Conservation (phyloP, 2,797 vertebrate species). For the Anabas testudineus region DNA sequence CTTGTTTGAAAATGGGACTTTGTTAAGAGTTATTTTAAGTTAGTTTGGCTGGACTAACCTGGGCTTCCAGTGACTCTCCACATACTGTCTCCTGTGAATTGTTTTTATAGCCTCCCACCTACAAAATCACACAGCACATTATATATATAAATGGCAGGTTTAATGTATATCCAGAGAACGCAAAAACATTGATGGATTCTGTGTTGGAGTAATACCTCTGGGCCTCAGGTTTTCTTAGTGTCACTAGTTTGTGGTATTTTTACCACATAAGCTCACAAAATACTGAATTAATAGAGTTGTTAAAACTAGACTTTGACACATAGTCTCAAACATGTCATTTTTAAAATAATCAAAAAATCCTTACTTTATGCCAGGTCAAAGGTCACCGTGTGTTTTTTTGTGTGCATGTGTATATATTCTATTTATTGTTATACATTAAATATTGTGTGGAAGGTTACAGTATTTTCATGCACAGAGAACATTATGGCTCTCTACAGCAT, state of each 20-base stretch:
- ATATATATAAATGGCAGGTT: not conserved
- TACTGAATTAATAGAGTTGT: not conserved
- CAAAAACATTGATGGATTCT: not conserved
- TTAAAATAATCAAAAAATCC: not conserved
- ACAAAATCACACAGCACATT: not conserved
- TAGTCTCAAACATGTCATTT: not conserved
- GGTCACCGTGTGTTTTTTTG: not conserved
- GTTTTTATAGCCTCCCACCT: not conserved
- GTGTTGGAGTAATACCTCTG: not conserved
- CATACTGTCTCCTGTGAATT: not conserved
- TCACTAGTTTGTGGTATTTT: not conserved
- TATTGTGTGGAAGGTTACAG: not conserved
- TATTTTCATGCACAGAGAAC: conserved; percentile 2
- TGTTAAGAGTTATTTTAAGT: conserved; percentile 28
- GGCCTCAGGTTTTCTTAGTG: not conserved
- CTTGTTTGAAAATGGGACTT: conserved; percentile 25
- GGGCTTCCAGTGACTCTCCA: not conserved
- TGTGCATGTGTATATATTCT: not conserved
- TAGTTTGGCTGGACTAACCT: conserved; percentile 28
- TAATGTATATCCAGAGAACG: not conserved
- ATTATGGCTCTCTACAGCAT: not conserved
- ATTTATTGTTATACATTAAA: not conserved
- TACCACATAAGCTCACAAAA: not conserved
- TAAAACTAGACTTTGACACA: not conserved
- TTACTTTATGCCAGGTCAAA: not conserved